Conservation (phyloP, 2,113 vertebrate genomes). For the rat (Rattus norvegicus) region GRCr8 NC_086019.1:115264001-115264500, state of each 20-base stretch:
- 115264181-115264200: not conserved
- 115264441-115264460: not conserved
- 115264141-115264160: not conserved
- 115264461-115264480: not conserved
- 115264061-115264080: not conserved
- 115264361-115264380: not conserved
- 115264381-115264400: not conserved
- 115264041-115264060: not conserved
- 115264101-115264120: not conserved
- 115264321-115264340: not conserved
- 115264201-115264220: not conserved
- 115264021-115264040: not conserved
- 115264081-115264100: not conserved
- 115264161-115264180: not conserved
- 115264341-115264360: not conserved
- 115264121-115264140: not conserved
- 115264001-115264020: not conserved
- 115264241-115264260: not conserved
- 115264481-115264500: not conserved
- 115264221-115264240: not conserved
- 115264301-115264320: not conserved
- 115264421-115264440: not conserved
- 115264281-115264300: not conserved
- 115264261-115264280: not conserved
- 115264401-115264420: not conserved